A percentile compares a stretch with the other conserved stretches of the same genome.
Conservation (phyloP, 1,140 invertebrate species). For the Sycophila sp. region DNA sequence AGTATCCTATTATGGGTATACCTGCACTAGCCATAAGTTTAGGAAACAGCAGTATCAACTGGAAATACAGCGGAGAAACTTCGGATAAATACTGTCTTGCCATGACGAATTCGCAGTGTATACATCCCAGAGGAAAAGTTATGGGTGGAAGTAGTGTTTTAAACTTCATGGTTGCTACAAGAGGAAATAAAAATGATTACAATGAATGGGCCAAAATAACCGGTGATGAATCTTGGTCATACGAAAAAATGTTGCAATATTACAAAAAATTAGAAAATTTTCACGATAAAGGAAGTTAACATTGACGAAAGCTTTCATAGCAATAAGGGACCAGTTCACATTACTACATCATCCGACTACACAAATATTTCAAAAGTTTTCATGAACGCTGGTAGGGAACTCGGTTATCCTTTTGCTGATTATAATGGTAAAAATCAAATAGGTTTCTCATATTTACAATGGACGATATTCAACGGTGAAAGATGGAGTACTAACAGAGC, state of each 20-base stretch:
- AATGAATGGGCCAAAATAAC: constrained; percentile 84
- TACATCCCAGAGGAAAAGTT: constrained; percentile 85
- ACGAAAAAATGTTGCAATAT: constrained; percentile 81
- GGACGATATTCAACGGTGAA: constrained; percentile 75
- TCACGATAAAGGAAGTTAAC: constrained; percentile 77
- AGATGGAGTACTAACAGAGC: constrained; percentile 79
- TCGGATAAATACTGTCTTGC: constrained; percentile 60
- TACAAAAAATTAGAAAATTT: constrained; percentile 89
- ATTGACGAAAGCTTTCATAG: constrained; percentile 69
- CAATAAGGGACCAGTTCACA: constrained; percentile 71
- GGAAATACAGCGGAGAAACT: not conserved
- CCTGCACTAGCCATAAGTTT: constrained; percentile 66
- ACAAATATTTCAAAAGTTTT: constrained; percentile 75
- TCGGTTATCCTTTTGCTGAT: constrained; percentile 75
- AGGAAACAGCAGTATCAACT: not conserved
- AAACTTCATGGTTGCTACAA: constrained; percentile 95
- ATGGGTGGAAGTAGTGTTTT: constrained; percentile 90
- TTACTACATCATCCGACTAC: constrained; percentile 68
- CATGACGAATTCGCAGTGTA: constrained; percentile 71
- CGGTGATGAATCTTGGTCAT: constrained; percentile 90
- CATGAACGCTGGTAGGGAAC: constrained; percentile 73
- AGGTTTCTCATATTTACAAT: constrained; percentile 74
- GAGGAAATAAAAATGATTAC: constrained; percentile 86
- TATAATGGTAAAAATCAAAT: constrained; percentile 76
- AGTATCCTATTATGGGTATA: constrained; percentile 70